A percentile compares a stretch with the other conserved stretches of the same genome.
Evolutionary conservation across 2,797 vertebrate genomes (phyloP).

Genomic region (Ibycter americanus): DNA sequence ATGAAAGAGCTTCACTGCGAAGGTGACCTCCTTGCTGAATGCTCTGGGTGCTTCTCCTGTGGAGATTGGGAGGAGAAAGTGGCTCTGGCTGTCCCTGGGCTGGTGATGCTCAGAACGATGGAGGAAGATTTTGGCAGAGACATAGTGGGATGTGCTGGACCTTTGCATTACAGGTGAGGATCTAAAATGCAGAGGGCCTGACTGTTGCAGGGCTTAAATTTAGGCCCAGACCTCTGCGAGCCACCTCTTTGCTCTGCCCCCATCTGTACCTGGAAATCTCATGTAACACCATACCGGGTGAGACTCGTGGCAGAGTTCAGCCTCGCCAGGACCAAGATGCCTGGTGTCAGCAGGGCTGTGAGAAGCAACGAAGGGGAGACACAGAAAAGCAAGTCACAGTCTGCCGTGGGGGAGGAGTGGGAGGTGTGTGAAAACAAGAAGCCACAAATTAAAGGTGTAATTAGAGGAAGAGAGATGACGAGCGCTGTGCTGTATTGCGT

Average conservation of each 20-base stretch:
- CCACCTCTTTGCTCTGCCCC: fast-evolving
- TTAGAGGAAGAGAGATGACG: background rate
- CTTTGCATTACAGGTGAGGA: background rate
- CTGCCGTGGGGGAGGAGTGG: background rate
- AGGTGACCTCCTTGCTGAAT: background rate
- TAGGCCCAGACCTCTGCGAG: background rate
- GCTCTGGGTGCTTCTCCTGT: background rate
- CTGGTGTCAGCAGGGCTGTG: background rate
- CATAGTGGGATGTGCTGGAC: fast-evolving
- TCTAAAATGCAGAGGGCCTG: background rate
- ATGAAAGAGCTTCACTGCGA: background rate
- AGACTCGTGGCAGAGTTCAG: background rate
- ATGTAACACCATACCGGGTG: fast-evolving
- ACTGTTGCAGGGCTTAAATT: background rate
- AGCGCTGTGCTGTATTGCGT: background rate
- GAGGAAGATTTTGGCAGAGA: background rate
- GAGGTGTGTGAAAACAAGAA: background rate
- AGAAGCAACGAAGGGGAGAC: background rate
- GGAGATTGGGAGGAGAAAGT: fast-evolving
- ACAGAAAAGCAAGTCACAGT: background rate
- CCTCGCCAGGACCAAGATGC: fast-evolving
- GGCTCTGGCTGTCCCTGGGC: fast-evolving
- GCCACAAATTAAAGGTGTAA: background rate
- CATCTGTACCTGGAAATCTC: background rate
- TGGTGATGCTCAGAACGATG: background rate